These are phyloP conservation scores for Trichechus manatus DNA, from an alignment of 2,113 vertebrate genomes.

Conservation along the genomic window DNA sequence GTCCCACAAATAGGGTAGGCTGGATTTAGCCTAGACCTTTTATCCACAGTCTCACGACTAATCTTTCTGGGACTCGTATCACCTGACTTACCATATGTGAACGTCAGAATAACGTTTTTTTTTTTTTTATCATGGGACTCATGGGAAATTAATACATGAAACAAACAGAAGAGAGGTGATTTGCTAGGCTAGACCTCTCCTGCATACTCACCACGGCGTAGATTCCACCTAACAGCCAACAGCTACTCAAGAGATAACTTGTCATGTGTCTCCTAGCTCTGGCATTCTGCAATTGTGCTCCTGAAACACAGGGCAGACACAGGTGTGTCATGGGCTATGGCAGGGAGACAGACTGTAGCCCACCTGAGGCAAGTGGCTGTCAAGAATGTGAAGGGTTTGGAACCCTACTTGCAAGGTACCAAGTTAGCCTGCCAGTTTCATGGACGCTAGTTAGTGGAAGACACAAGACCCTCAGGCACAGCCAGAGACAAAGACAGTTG, in stretches of 20 bases:
- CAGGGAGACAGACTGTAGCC: background rate
- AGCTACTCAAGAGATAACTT: fast-evolving
- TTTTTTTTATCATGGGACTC: background rate
- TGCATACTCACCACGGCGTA: background rate
- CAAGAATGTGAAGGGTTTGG: background rate
- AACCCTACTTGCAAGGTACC: background rate
- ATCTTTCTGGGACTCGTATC: background rate
- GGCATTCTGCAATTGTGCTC: no score
- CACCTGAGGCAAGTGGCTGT: background rate
- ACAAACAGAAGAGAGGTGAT: background rate
- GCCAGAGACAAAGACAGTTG: background rate
- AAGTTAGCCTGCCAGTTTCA: background rate
- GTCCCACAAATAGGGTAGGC: background rate
- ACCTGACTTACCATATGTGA: background rate
- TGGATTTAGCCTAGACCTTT: background rate
- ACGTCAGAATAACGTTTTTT: background rate
- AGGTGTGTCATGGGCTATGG: background rate
- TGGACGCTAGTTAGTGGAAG: background rate
- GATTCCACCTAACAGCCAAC: fast-evolving
- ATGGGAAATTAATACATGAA: background rate
- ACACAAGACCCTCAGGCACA: background rate
- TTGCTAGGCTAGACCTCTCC: no score
- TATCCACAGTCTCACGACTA: fast-evolving
- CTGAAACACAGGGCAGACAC: background rate
- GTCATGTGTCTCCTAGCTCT: background rate